phyloP scores from a whole-genome alignment of 2,113 vertebrate genomes.

The Dicerorhinus sumatrensis region DNA sequence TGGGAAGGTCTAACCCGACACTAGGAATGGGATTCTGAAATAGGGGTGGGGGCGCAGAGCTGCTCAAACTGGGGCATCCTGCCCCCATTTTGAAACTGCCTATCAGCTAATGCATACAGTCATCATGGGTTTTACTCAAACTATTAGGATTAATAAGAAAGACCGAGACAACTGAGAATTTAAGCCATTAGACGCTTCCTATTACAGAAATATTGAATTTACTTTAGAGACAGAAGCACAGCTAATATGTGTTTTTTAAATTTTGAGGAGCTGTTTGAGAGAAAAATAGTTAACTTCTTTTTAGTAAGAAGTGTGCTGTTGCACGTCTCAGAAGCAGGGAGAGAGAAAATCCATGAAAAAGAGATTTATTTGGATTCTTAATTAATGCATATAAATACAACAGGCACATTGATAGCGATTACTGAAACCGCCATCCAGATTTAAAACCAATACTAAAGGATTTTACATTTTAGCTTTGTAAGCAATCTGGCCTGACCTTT shows the following conservation, averaged over 20 bases:
- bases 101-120: neutral
- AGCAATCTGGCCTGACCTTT: neutral
- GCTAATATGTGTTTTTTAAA: neutral
- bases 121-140: neutral
- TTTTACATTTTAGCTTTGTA: slow-evolving; percentile 22
- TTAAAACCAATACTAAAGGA: neutral
- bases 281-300: neutral
- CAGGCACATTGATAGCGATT: neutral
- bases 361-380: slow-evolving; percentile 35
- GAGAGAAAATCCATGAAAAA: slow-evolving; percentile 22
- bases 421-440: neutral
- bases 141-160: neutral
- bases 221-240: neutral
- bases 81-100: neutral
- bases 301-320: neutral
- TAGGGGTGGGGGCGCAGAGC: neutral
- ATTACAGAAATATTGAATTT: neutral
- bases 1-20: neutral
- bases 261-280: neutral
- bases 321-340: neutral
- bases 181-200: neutral
- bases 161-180: neutral
- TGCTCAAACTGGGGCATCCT: neutral
- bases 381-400: slow-evolving; percentile 31
- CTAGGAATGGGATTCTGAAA: neutral